Evolutionary conservation across 2,113 vertebrate species (phyloP).

Genomic region (Triplophysa siluroides): DNA sequence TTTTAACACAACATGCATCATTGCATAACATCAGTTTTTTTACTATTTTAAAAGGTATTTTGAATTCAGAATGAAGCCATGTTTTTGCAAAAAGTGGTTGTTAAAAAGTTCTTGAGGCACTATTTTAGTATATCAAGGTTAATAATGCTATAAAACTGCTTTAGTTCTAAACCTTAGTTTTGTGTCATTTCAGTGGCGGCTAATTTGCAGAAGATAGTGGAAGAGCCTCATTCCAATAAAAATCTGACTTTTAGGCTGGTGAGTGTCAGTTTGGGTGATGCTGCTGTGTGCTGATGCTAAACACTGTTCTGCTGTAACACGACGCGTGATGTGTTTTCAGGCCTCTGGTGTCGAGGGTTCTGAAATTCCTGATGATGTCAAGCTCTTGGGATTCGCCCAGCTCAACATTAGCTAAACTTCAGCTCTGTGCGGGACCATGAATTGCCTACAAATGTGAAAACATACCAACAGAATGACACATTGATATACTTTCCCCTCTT

Average conservation of each 20-base stretch:
- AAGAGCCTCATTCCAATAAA: constrained; percentile 92
- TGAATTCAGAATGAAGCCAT: too few species aligned
- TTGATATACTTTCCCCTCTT: constrained; percentile 65
- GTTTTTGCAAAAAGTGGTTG: too few species aligned
- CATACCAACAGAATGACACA: constrained; percentile 45
- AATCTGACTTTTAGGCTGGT: constrained; percentile 99
- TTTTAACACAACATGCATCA: too few species aligned
- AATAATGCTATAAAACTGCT: background rate
- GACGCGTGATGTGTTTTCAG: constrained; percentile 64
- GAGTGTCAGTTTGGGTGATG: constrained; percentile 61
- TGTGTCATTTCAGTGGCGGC: constrained; percentile 89
- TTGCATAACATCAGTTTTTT: too few species aligned
- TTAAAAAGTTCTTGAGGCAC: too few species aligned
- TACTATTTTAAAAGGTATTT: too few species aligned
- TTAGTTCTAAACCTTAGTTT: background rate
- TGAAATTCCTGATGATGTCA: constrained; percentile 93
- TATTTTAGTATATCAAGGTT: background rate
- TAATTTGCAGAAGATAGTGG: constrained; percentile 99
- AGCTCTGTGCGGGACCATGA: constrained; percentile 69
- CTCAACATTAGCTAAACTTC: constrained; percentile 94
- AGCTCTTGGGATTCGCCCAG: constrained; percentile 98
- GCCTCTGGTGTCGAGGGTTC: constrained; percentile 92
- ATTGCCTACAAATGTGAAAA: constrained; percentile 79
- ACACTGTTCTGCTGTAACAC: background rate
- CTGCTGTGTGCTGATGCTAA: background rate